These are phyloP conservation scores for Myoxocephalus aenaeus DNA, from an alignment of 2,797 vertebrate species.

Conservation along the genomic window DNA sequence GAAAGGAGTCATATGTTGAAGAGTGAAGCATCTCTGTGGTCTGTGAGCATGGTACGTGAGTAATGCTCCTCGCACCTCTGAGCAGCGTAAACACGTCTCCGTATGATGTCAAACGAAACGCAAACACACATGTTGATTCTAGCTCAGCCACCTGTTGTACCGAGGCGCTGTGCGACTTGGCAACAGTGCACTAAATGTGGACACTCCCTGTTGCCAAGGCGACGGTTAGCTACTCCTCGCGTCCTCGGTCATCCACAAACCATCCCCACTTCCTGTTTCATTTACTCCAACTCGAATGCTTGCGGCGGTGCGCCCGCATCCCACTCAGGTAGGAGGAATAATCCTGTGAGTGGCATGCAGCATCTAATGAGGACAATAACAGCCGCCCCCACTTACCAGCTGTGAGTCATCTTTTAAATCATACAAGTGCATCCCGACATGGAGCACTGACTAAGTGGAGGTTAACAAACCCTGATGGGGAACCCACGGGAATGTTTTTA, in stretches of 20 bases:
- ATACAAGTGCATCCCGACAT: constrained; percentile 66
- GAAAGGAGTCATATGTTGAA: constrained; percentile 1
- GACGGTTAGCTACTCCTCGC: constrained; percentile 36
- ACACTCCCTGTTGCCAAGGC: constrained; percentile 75
- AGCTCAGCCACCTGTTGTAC: constrained; percentile 71
- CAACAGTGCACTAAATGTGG: constrained; percentile 58
- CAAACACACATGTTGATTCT: constrained; percentile 71
- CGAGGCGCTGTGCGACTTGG: constrained; percentile 55
- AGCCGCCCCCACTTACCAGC: constrained; percentile 63
- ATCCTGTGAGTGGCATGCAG: constrained; percentile 42
- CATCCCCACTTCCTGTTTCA: constrained; percentile 66
- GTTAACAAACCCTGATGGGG: constrained; percentile 44
- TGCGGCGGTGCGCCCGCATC: constrained; percentile 15
- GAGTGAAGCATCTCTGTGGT: constrained; percentile 12
- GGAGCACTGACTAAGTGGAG: constrained; percentile 36
- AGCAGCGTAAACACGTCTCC: constrained; percentile 18
- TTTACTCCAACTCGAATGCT: constrained; percentile 40
- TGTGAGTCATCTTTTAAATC: constrained; percentile 73
- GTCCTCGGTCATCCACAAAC: constrained; percentile 45
- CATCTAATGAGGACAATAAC: constrained; percentile 56
- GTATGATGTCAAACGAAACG: constrained; percentile 49
- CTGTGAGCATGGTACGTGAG: constrained; percentile 33
- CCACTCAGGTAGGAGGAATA: constrained; percentile 45
- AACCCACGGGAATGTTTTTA: constrained; percentile 24
- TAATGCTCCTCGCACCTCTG: constrained; percentile 15